phyloP scores from a whole-genome alignment of 2,797 vertebrate species.

The Pipistrellus nathusii region DNA sequence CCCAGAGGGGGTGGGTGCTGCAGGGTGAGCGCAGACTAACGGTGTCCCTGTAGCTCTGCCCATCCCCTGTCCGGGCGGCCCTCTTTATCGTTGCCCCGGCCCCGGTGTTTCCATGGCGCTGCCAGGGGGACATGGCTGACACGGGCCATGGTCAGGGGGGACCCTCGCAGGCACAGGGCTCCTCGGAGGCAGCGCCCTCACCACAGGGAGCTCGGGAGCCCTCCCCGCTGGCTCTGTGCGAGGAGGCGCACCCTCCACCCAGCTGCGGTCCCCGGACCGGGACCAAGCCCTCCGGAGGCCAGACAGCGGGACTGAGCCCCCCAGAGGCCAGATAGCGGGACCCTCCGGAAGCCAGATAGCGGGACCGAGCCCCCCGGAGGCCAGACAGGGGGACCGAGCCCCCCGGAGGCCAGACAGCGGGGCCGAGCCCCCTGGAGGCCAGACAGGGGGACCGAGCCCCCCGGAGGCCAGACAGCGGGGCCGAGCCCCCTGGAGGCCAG shows the following conservation, averaged over 20 bases:
- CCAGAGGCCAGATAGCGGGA: too few species aligned
- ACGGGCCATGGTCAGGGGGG: too few species aligned
- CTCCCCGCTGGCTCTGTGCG: accelerated
- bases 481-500: background rate
- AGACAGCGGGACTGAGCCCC: too few species aligned
- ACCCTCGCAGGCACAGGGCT: background rate
- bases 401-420: too few species aligned
- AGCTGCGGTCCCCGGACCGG: background rate
- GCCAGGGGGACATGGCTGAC: too few species aligned
- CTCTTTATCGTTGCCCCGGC: background rate
- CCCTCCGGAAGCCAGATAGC: too few species aligned
- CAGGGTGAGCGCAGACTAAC: background rate
- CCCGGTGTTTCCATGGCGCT: background rate
- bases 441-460: accelerated
- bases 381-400: accelerated
- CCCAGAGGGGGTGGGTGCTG: too few species aligned
- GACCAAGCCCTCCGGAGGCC: too few species aligned
- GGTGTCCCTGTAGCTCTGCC: background rate
- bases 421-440: background rate
- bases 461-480: too few species aligned
- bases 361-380: background rate
- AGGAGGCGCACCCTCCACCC: accelerated
- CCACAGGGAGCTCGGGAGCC: background rate
- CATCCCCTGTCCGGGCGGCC: background rate
- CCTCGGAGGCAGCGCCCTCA: too few species aligned